These are phyloP conservation scores for Leptocoma aspasia DNA, from an alignment of 2,113 vertebrate genomes.

Conservation along the genomic window DNA sequence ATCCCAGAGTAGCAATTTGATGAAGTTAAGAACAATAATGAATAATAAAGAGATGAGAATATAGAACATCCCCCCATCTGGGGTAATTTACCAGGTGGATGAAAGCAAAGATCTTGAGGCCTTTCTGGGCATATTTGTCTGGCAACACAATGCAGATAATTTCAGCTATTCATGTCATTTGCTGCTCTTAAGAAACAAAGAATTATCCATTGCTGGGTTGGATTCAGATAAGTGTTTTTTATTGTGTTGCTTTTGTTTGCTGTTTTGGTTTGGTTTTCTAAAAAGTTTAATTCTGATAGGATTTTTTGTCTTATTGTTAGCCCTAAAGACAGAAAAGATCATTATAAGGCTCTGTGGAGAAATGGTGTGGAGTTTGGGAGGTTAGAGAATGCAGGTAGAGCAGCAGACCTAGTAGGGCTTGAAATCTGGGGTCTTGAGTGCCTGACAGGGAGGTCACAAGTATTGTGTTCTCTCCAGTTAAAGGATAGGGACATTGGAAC, in stretches of 20 bases:
- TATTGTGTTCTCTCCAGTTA: neutral
- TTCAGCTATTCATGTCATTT: slow-evolving; percentile 31
- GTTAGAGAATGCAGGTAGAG: neutral
- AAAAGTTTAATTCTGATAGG: neutral
- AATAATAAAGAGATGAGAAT: neutral
- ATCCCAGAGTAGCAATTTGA: neutral
- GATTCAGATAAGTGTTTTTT: neutral
- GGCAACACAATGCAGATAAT: neutral
- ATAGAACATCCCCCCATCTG: neutral
- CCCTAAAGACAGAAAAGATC: neutral
- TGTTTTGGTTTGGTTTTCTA: neutral
- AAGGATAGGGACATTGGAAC: neutral
- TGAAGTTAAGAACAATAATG: neutral
- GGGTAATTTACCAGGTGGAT: neutral
- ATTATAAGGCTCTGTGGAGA: neutral
- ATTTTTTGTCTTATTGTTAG: neutral
- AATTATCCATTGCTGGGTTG: slow-evolving; percentile 31
- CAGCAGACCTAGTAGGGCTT: neutral
- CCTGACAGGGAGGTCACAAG: neutral
- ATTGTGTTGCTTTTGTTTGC: neutral
- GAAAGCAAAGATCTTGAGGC: neutral
- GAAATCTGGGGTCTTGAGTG: neutral
- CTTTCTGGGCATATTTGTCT: neutral
- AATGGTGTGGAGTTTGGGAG: neutral
- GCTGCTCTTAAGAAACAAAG: slow-evolving; percentile 29